A percentile compares a stretch with the other conserved stretches of the same genome.
Evolutionary conservation across 2,888 invertebrate genomes (phyloP).

Genomic region (Coelogynopora nodosa): DNA sequence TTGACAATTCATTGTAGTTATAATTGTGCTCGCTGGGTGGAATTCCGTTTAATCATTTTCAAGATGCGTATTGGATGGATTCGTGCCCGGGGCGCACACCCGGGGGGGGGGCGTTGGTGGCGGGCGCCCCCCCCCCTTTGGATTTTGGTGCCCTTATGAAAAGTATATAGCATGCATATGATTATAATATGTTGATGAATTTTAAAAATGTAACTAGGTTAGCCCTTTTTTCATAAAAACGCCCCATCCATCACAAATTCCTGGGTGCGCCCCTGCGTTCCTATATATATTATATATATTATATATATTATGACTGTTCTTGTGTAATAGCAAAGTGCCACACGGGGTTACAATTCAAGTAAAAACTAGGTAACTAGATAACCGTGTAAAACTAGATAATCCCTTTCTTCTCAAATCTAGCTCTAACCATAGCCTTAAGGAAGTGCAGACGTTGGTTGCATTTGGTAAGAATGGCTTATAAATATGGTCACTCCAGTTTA

Average conservation of each 20-base stretch:
- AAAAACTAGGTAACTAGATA: neutral
- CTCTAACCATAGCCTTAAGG: constrained; percentile 19
- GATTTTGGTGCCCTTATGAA: no score
- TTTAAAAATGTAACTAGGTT: no score
- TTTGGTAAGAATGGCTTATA: neutral
- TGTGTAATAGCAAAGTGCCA: neutral
- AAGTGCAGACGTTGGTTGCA: neutral
- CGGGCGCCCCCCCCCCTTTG: no score
- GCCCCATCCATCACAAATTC: no score
- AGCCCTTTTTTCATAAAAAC: no score
- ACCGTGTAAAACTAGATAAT: constrained; percentile 3
- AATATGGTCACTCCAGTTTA: neutral
- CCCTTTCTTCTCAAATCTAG: neutral
- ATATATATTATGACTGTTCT: neutral
- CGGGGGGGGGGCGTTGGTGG: no score
- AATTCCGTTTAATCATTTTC: neutral
- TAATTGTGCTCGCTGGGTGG: neutral
- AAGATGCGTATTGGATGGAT: constrained; percentile 2
- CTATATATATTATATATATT: no score
- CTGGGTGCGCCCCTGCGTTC: no score
- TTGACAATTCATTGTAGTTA: neutral
- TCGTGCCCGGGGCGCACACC: no score
- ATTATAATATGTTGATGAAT: no score
- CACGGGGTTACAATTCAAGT: neutral
- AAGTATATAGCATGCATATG: no score